Evolutionary conservation across 2,113 vertebrate genomes (phyloP).

Genomic region (Carlito syrichta): DNA sequence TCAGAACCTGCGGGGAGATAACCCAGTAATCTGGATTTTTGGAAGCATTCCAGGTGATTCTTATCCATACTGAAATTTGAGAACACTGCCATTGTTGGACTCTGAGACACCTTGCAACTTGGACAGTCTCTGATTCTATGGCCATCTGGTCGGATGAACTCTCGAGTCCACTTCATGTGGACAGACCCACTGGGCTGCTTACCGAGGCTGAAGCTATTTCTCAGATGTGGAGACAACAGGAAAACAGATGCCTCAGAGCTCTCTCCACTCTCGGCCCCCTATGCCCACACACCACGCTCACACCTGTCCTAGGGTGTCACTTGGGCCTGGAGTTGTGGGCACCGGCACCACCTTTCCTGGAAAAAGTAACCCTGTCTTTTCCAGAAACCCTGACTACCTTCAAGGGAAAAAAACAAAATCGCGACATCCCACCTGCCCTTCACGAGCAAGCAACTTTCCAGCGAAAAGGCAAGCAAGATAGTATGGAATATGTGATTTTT

Average conservation of each 20-base stretch:
- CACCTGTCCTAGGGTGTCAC: background rate
- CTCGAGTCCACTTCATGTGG: too few relatives aligned
- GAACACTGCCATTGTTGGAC: background rate
- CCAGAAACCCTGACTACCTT: background rate
- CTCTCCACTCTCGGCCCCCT: rapidly evolving
- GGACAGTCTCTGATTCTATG: background rate
- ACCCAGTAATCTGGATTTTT: background rate
- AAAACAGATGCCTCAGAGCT: background rate
- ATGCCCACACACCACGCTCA: background rate
- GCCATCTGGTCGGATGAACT: background rate
- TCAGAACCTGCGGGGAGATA: background rate
- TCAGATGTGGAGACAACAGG: background rate
- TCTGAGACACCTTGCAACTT: background rate
- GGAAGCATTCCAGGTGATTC: background rate
- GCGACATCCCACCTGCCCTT: background rate
- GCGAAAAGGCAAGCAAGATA: background rate
- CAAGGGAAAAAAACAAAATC: background rate
- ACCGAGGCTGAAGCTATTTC: background rate
- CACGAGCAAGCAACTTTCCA: background rate
- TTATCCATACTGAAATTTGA: background rate
- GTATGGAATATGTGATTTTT: background rate
- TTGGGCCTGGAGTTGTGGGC: background rate
- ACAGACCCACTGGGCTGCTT: background rate
- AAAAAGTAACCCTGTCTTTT: background rate
- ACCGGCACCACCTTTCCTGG: background rate